Percentiles rank a stretch among this genome's conserved stretches.
Conservation (phyloP, 2,113 vertebrate genomes). For the Phaethon lepturus region DNA sequence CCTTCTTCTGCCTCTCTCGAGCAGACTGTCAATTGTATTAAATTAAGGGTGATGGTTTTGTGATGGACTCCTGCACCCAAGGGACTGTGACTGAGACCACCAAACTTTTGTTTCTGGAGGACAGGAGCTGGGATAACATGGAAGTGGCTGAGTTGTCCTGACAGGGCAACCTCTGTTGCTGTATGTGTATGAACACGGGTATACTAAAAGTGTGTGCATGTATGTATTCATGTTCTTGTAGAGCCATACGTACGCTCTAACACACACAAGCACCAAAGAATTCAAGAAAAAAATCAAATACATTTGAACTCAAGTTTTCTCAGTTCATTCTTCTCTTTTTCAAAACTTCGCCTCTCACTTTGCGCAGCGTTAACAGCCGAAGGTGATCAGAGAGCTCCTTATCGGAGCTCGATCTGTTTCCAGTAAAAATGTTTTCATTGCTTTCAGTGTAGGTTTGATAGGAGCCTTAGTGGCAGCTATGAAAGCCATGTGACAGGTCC, state of each 20-base stretch:
- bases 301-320: neutral
- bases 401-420: neutral
- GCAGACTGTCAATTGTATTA: slow-evolving; percentile 15
- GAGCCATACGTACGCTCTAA: neutral
- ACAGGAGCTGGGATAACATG: neutral
- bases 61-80: neutral
- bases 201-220: neutral
- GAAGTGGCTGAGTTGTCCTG: neutral
- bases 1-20: slow-evolving; percentile 23
- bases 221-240: neutral
- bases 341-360: neutral
- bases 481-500: slow-evolving; percentile 10
- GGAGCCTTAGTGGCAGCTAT: neutral
- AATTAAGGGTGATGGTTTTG: slow-evolving; percentile 40
- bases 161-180: neutral
- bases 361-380: neutral
- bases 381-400: neutral
- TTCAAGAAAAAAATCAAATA: neutral
- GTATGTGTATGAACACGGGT: neutral
- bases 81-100: neutral
- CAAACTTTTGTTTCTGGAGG: neutral
- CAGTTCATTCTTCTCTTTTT: neutral
- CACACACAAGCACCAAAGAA: neutral
- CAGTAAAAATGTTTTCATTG: slow-evolving; percentile 31
- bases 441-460: slow-evolving; percentile 6